Conservation (phyloP, 2,888 invertebrate genomes). For the Alloscopus bannaensis region DNA sequence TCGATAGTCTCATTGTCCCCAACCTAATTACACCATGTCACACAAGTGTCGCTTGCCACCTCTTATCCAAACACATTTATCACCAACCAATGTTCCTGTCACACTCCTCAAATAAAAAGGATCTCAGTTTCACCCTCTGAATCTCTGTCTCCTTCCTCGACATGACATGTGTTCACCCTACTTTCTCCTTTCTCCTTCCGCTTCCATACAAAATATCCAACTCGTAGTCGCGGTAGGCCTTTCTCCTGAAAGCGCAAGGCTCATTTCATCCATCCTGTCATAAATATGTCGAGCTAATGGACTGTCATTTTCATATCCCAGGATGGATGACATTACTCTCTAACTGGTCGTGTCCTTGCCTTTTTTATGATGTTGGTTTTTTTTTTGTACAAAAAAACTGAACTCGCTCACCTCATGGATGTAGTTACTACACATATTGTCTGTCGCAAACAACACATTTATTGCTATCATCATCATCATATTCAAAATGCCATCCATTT, state of each 20-base stretch:
- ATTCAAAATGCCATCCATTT: not conserved
- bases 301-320: not conserved
- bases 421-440: not conserved
- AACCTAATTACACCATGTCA: not conserved
- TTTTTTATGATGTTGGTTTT: too few relatives aligned
- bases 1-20: too few relatives aligned
- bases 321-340: not conserved
- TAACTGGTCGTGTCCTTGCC: not conserved
- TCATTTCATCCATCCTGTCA: not conserved
- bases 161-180: not conserved
- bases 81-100: not conserved
- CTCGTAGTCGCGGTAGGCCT: not conserved
- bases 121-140: too few relatives aligned
- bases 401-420: not conserved
- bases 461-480: not conserved
- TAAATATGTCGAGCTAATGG: not conserved
- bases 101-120: not conserved
- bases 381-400: too few relatives aligned
- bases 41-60: not conserved
- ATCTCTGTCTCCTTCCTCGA: not conserved
- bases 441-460: not conserved
- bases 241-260: not conserved
- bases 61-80: not conserved
- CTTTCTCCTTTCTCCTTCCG: not conserved
- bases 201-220: too few relatives aligned